These are phyloP conservation scores for Dysmachus trigonus DNA, from an alignment of 2,888 invertebrate species.

Conservation along the genomic window DNA sequence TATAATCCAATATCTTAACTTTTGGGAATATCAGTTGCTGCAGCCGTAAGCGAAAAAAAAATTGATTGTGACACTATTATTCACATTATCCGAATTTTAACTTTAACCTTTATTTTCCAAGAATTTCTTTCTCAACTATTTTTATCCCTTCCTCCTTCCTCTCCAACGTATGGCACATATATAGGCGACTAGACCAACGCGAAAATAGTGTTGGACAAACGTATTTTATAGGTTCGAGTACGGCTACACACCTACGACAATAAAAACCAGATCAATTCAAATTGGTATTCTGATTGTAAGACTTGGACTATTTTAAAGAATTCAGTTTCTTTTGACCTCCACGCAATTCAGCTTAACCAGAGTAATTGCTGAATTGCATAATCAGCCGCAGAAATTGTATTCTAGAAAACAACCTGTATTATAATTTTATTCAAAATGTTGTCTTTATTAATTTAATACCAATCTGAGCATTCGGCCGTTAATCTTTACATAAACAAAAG, in stretches of 20 bases:
- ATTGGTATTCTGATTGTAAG: too few species aligned
- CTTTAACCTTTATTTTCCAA: neutral
- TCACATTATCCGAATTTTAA: neutral
- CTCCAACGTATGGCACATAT: slow-evolving; percentile 2
- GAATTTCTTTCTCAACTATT: neutral
- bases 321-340: too few species aligned
- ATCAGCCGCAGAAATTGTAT: too few species aligned
- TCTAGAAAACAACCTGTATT: too few species aligned
- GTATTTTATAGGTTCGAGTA: neutral
- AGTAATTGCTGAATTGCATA: too few species aligned
- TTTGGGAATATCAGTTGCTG: neutral
- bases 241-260: neutral
- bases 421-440: too few species aligned
- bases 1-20: neutral
- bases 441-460: too few species aligned
- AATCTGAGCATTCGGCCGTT: neutral
- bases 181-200: slow-evolving; percentile 17
- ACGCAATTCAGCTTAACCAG: too few species aligned
- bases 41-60: neutral
- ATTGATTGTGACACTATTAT: neutral
- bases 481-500: too few species aligned
- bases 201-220: neutral
- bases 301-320: too few species aligned
- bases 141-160: neutral
- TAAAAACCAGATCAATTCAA: too few species aligned